phyloP scores from a whole-genome alignment of 1,140 invertebrate species.

The Vanessa atalanta region DNA sequence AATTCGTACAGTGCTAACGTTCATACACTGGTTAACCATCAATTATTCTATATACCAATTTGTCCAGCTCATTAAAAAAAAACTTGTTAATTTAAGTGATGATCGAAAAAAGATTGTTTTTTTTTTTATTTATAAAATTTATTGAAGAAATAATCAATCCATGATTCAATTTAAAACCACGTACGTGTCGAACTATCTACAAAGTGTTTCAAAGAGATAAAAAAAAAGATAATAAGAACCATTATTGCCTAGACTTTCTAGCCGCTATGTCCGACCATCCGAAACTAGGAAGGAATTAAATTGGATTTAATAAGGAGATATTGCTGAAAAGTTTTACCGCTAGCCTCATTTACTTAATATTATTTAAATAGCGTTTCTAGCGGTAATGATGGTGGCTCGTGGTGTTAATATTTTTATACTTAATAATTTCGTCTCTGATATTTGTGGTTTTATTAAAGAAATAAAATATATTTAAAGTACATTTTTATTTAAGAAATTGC shows the following conservation, averaged over 20 bases:
- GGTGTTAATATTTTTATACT: neutral
- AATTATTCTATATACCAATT: too few relatives aligned
- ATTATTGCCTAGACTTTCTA: slow-evolving; percentile 56
- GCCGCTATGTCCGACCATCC: slow-evolving; percentile 29
- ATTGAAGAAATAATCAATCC: too few relatives aligned
- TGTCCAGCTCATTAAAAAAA: too few relatives aligned
- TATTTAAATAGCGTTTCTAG: slow-evolving; percentile 7
- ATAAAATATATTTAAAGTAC: too few relatives aligned
- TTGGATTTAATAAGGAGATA: slow-evolving; percentile 33
- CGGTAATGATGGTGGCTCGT: neutral
- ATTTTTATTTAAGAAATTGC: too few relatives aligned
- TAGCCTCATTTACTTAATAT: slow-evolving; percentile 9
- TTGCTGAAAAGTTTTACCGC: slow-evolving; percentile 20
- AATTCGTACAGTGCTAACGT: too few relatives aligned
- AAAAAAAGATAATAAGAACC: slow-evolving; percentile 19
- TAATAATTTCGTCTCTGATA: neutral
- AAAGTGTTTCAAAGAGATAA: slow-evolving; percentile 41
- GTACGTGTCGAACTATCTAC: slow-evolving; percentile 23
- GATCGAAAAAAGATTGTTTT: too few relatives aligned
- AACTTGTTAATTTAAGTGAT: too few relatives aligned
- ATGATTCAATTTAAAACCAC: too few relatives aligned
- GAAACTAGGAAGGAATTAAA: slow-evolving; percentile 40
- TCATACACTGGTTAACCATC: too few relatives aligned
- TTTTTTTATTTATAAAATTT: too few relatives aligned
- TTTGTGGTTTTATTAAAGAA: neutral